Conservation (phyloP, 2,888 invertebrate genomes). For the Microdon myrmicae region DNA sequence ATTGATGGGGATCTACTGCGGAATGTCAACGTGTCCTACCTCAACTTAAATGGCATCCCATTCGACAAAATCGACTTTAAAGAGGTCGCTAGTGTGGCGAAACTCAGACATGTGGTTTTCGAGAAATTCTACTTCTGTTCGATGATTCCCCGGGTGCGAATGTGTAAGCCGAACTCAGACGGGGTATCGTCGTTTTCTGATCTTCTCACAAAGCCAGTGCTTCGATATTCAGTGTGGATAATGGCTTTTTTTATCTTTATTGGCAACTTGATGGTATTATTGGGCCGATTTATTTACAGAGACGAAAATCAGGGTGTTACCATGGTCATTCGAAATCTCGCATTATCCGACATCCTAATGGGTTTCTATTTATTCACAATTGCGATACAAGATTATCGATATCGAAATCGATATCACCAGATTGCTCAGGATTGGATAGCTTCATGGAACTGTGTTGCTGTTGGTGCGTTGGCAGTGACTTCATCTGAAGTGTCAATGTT, state of each 20-base stretch:
- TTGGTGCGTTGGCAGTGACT: conserved; percentile 74
- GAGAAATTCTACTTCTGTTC: conserved; percentile 74
- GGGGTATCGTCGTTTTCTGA: conserved; percentile 74
- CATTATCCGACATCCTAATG: conserved; percentile 76
- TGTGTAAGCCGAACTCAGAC: conserved; percentile 73
- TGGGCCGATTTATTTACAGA: conserved; percentile 71
- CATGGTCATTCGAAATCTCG: conserved; percentile 74
- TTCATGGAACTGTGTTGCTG: conserved; percentile 73
- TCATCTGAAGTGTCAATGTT: conserved; percentile 78
- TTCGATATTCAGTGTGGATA: conserved; percentile 73
- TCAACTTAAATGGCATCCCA: conserved; percentile 69
- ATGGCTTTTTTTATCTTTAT: conserved; percentile 71
- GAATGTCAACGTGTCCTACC: conserved; percentile 61
- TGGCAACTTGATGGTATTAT: conserved; percentile 74
- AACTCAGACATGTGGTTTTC: conserved; percentile 71
- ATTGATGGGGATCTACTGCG: conserved; percentile 58
- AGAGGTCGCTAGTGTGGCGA: conserved; percentile 67
- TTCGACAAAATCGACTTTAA: conserved; percentile 69
- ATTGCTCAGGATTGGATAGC: conserved; percentile 73
- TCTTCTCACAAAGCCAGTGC: conserved; percentile 70
- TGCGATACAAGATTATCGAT: conserved; percentile 71
- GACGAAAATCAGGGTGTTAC: conserved; percentile 74
- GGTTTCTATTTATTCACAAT: conserved; percentile 74
- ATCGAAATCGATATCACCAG: conserved; percentile 70
- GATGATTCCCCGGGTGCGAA: conserved; percentile 70